Evolutionary conservation across 1,140 invertebrate genomes (phyloP), one percentile per base, ranked within the genome.

Genomic region (Drosophila hydei): DNA sequence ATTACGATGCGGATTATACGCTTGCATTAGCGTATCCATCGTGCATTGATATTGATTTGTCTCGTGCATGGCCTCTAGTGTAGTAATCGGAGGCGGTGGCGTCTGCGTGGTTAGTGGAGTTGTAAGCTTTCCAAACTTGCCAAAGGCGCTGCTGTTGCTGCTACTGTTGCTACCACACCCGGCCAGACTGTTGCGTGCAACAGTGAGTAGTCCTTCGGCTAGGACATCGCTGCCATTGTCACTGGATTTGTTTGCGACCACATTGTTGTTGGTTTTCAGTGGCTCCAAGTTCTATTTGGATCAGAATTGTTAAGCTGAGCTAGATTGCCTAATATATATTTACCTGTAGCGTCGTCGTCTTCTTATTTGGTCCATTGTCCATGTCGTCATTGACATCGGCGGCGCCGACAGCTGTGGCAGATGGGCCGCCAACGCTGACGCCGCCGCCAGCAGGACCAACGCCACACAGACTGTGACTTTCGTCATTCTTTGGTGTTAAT

Each of bases 1-100:
- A 60, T 90, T 90, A 77, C 87, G 87, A 90, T 90, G 87, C 18
- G 88, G 75, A 83, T 88, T 88, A 87, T 90, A 90, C 87, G 87
- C 87, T 90, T 90, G 87, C 87, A 90, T 90, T 90, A 90, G 83
- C 87, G 87, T 90, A 90, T 90, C 87, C 87, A 90, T 90, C 87
- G 87, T 90, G 61, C 81, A 90, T 72, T 90, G 87, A 51, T 90
- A 87, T 73, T 88, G 83, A 33, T 45, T 81, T 42, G 78, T 25
- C 25, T 88, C 83, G 8, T 65, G 62, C 68, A 87, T 75, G 4
- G 64, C 42, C 16, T 80, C 63, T 56, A 72, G 54, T 23, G 23
- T 21, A 19, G 21, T 18, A 4, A 11, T 18, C 9, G 54, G 27
- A 23, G 59, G 61, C 43, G 67, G 55, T 8, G 59, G 51, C 23